These are phyloP conservation scores for Holotrichia oblita DNA, from an alignment of 1,140 invertebrate species.

Conservation along the genomic window DNA sequence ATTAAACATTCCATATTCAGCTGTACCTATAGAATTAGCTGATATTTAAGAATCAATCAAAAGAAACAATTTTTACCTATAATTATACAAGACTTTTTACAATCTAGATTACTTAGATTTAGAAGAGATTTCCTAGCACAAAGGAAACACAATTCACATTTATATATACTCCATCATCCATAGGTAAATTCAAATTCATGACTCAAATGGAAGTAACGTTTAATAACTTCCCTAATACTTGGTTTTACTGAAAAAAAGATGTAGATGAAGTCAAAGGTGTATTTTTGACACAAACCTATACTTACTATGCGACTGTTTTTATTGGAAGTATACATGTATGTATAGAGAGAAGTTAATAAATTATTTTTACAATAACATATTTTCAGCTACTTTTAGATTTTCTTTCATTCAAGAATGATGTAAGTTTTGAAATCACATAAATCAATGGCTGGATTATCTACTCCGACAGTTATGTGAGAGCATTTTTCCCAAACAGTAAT, in stretches of 20 bases:
- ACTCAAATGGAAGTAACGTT: constrained; percentile 84
- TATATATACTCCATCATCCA: constrained; percentile 71
- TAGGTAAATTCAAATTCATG: constrained; percentile 78
- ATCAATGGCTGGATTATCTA: constrained; percentile 89
- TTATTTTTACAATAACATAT: constrained; percentile 43
- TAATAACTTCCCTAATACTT: constrained; percentile 72
- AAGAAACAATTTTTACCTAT: constrained; percentile 83
- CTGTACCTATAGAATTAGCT: constrained; percentile 69
- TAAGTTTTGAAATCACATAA: constrained; percentile 86
- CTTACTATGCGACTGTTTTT: constrained; percentile 89
- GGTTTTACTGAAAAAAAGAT: constrained; percentile 95
- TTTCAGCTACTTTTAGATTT: constrained; percentile 95
- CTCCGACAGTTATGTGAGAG: constrained; percentile 88
- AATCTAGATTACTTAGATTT: constrained; percentile 80
- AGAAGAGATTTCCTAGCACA: constrained; percentile 68
- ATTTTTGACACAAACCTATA: constrained; percentile 96
- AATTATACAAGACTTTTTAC: constrained; percentile 83
- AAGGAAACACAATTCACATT: constrained; percentile 68
- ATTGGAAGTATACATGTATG: constrained; percentile 94
- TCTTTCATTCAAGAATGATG: constrained; percentile 97
- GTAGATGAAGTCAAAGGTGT: constrained; percentile 96
- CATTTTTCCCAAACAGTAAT: constrained; percentile 93
- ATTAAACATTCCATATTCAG: constrained; percentile 53
- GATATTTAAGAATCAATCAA: constrained; percentile 67
- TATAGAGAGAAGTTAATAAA: constrained; percentile 48